Evolutionary conservation across 2,113 vertebrate genomes (phyloP), one percentile per base, ranked within the genome.

Genomic region (Pollimyrus isidori): DNA sequence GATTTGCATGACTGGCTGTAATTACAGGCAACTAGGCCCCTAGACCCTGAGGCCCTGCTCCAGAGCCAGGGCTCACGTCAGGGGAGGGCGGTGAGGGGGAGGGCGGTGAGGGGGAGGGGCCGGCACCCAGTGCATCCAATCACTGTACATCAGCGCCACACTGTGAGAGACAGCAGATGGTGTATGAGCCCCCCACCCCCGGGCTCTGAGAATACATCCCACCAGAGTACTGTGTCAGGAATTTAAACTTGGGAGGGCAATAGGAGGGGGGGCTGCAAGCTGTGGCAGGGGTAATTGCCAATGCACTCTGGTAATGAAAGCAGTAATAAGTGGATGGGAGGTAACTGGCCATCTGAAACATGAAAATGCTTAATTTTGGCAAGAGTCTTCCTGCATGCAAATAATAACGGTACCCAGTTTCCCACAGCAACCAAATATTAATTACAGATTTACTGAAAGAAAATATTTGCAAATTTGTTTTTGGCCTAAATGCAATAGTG

Each of bases 81-180:
- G 73, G 35, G 46, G 83, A 76, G 35, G 73, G 69, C 1, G 4
- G 39, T 17, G 4, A 4, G 80, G 26, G 85, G 85, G 30, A 50
- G 26, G 50, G 26, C 1, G 4, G 39, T 17, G 4, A 4, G 80
- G 26, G 85, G 85, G 30, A 50, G 26, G 50, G 26, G 11, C 23
- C n/a, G 56, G n/a, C 85, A 86, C 26, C 49, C 85, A 86, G n/a
- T 53, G 26, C 49, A 56, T 53, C 85, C 85, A 50, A 39, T 86
- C 45, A 23, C 46, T 42, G 65, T 76, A 11, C 45, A 48, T 30
- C 88, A 52, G 9, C 85, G 39, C 30, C 26, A 19, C 49, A 86
- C n/a, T 30, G 48, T 88, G 88, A 88, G 69, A 58, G 88, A 35
- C 88, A 88, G 65, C 88, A 88, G 88, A 88, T 88, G 88, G 88